A percentile compares a stretch with the other conserved stretches of the same genome.
Conservation (phyloP, 2,113 vertebrate genomes). For the Tiliqua scincoides region DNA sequence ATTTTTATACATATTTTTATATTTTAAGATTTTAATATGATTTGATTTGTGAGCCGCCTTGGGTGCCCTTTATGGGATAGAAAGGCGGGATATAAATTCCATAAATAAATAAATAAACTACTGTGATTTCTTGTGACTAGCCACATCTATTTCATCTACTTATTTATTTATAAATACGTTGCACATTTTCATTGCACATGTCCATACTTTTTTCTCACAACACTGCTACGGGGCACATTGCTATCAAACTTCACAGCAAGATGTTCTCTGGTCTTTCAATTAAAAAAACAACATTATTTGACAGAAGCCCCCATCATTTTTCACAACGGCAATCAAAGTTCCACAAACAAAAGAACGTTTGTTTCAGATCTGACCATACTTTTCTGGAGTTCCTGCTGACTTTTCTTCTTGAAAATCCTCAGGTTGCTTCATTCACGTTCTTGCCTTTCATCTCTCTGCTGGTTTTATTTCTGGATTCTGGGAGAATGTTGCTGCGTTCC, state of each 20-base stretch:
- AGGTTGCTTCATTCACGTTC: constrained; percentile 58
- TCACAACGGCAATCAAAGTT: constrained; percentile 36
- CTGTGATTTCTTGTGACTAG: no score
- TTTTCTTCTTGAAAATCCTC: constrained; percentile 45
- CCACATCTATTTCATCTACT: no score
- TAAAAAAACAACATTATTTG: neutral
- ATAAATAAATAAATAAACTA: no score
- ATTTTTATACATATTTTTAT: no score
- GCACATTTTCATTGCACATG: neutral
- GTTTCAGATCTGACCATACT: constrained; percentile 13
- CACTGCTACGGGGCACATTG: neutral
- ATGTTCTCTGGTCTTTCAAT: neutral
- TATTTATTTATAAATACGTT: neutral
- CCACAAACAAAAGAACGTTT: constrained; percentile 47
- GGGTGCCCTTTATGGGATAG: no score
- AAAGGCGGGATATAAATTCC: no score
- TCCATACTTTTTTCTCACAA: neutral
- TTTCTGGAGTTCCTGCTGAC: constrained; percentile 32
- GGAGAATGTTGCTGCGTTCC: constrained; percentile 49
- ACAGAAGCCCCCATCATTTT: neutral
- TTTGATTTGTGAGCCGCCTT: no score
- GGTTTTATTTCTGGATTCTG: constrained; percentile 42
- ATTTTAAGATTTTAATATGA: no score
- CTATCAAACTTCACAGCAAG: neutral
- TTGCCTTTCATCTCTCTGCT: constrained; percentile 52